Evolutionary conservation across 2,113 vertebrate species (phyloP).

Genomic region (Sander lucioperca): DNA sequence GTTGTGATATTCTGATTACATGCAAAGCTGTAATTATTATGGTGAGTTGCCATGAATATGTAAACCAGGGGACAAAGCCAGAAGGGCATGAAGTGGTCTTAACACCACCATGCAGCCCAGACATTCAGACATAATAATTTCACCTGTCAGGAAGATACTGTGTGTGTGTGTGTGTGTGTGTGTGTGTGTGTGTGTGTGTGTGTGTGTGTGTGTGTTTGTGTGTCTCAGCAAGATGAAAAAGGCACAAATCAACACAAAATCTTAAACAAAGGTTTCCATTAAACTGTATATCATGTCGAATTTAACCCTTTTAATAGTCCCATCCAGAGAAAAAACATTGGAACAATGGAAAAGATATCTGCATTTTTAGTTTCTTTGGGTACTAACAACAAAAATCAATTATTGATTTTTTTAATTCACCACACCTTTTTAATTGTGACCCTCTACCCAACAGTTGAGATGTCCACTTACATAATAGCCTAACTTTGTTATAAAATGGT

Average conservation of each 20-base stretch:
- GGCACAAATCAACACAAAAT: background rate
- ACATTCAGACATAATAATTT: conserved; percentile 36
- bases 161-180: background rate
- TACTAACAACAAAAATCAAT: background rate
- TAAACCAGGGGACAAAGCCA: conserved; percentile 62
- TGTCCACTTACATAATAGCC: background rate
- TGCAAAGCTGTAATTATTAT: conserved; percentile 72
- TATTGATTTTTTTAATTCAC: background rate
- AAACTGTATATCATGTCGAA: background rate
- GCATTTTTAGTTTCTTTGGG: background rate
- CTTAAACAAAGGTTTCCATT: background rate
- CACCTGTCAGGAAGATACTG: conserved; percentile 6
- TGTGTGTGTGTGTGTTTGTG: background rate
- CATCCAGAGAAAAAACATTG: background rate
- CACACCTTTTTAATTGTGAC: background rate
- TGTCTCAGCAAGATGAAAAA: background rate
- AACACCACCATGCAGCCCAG: conserved; percentile 21
- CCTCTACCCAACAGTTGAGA: background rate
- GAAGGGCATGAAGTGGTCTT: conserved; percentile 32
- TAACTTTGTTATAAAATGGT: too few relatives aligned
- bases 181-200: background rate
- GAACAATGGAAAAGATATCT: too few relatives aligned
- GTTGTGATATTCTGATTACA: conserved; percentile 73
- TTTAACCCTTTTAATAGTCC: background rate
- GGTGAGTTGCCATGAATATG: conserved; percentile 57